Evolutionary conservation across 2,797 vertebrate genomes (phyloP), one percentile per base, ranked within the genome.

Genomic region (Helicolenus hilgendorfi): DNA sequence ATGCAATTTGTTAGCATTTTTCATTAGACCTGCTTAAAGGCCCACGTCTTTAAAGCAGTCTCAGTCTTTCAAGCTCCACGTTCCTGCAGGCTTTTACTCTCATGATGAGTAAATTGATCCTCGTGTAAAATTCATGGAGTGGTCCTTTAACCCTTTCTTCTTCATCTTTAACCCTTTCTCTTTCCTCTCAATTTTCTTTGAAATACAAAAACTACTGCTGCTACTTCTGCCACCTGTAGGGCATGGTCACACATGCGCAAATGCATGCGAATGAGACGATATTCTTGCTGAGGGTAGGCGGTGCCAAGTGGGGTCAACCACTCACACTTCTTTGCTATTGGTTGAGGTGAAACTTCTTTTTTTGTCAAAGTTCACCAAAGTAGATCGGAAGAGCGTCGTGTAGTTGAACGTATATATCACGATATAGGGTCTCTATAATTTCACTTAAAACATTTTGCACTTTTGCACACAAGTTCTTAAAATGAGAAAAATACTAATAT

Each of bases 231-330:
- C 4, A 1, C 13, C 53, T 5, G 33, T 29, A 35, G 31, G 31
- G 2, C 31, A n/a, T 0, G 15, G 20, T 35, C 10, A 45, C 15
- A 0, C 6, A 18, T 45, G 41, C 41, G 15, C 15, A 1, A 45
- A 45, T 45, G 15, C 41, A 15, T 6, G 31, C 31, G 31, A 31
- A 31, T 31, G 5, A 31, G 59, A 2, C 6, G 33, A 35, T 22
- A 64, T 35, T 35, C 0, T 0, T 0, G 6, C n/a, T 36, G 33
- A 22, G 18, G 41, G 0, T 45, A 18, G 41, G 41, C 41, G 0
- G 15, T 45, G 41, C 41, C 41, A 14, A 64, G 20, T 64, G 0
- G 62, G 0, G n/a, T 36, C 62, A 64, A 64, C 33, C n/a, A 35
- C 0, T 33, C 18, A n/a, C 9, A 62, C 60, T n/a, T 64, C n/a